phyloP scores from a whole-genome alignment of 2,888 invertebrate species.

The Griposia aprilina region DNA sequence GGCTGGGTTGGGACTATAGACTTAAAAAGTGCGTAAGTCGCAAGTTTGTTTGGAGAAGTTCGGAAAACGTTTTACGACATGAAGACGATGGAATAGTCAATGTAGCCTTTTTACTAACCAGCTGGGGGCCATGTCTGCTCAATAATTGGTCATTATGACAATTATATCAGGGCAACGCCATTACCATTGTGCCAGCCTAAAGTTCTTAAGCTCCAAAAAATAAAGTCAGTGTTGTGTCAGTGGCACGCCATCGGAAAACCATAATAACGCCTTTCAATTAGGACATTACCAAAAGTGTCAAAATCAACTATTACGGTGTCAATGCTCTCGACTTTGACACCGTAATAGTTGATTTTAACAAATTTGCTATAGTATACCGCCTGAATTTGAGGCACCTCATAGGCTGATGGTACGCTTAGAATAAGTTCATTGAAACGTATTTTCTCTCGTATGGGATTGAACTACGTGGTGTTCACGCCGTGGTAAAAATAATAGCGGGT shows the following conservation, averaged over 20 bases:
- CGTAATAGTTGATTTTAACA: too few species aligned
- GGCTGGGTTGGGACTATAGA: neutral
- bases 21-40: conserved; percentile 33
- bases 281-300: neutral
- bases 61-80: neutral
- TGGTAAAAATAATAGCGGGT: neutral
- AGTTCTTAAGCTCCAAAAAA: neutral
- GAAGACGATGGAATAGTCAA: neutral
- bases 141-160: neutral
- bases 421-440: neutral
- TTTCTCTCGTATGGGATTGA: neutral
- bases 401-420: neutral
- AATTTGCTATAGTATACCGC: neutral
- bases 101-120: neutral
- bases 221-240: neutral
- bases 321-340: too few species aligned
- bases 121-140: neutral
- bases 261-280: neutral
- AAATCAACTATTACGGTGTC: neutral
- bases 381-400: neutral
- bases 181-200: neutral
- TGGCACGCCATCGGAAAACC: neutral
- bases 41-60: conserved; percentile 25
- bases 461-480: neutral
- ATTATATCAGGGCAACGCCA: neutral